Evolutionary conservation across 2,113 vertebrate species (phyloP).

Genomic region (Telmatochromis sp.): DNA sequence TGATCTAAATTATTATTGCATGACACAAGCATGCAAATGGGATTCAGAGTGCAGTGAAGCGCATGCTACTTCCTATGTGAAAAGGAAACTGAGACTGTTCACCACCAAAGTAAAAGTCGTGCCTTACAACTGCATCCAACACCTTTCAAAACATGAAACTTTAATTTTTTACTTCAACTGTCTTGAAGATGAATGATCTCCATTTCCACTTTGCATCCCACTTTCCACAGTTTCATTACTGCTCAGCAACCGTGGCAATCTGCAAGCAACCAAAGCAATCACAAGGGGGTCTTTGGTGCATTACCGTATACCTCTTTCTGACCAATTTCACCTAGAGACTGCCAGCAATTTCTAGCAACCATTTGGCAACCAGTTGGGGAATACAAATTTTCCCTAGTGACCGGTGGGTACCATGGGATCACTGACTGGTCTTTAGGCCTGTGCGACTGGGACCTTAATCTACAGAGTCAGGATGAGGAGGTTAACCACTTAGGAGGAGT

Average conservation of each 20-base stretch:
- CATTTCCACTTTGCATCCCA: fast-evolving
- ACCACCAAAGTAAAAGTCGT: background rate
- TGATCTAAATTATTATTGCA: background rate
- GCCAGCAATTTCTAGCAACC: background rate
- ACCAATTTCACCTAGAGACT: background rate
- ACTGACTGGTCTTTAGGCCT: background rate
- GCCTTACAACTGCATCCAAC: background rate
- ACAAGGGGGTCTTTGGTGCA: fast-evolving
- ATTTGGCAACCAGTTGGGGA: background rate
- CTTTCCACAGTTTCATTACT: background rate
- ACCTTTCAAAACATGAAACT: background rate
- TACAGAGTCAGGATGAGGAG: background rate
- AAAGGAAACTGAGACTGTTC: background rate
- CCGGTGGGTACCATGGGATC: fast-evolving
- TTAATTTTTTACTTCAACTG: background rate
- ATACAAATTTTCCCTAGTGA: background rate
- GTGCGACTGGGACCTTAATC: background rate
- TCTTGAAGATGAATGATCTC: background rate
- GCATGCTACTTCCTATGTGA: background rate
- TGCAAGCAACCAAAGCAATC: background rate
- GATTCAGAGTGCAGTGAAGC: background rate
- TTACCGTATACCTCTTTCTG: background rate
- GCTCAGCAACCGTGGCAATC: background rate
- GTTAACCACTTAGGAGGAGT: background rate
- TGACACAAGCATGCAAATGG: fast-evolving